Evolutionary conservation across 2,888 invertebrate genomes (phyloP), one percentile per base, ranked within the genome.

Genomic region (Stenchaetothrips biformis): DNA sequence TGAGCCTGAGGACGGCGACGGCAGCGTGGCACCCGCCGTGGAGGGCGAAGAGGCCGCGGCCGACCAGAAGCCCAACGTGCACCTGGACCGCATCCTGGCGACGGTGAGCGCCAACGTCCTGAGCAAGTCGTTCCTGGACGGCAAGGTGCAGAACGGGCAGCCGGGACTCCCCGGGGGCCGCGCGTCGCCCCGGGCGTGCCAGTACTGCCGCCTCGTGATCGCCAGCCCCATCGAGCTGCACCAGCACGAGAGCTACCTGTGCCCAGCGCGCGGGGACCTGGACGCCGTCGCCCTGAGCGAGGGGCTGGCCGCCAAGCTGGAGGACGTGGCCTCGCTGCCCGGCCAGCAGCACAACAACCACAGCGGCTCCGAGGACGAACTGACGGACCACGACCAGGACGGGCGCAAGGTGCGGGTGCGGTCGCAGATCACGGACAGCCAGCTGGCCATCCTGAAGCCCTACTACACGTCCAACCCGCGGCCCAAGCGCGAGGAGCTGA

Each of bases 341-440:
- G 92, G 91, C 82, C 92, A 67, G 67, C 53, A 53, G 53, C 53
- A 74, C 3, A 87, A 87, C 6, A 87, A 87, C 82, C 87, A 87
- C 81, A 53, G 53, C 67, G 67, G 67, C 67, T 74, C 67, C 7
- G 67, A 74, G 67, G 67, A 74, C 67, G 67, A 74, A 11, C 67
- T 74, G 21, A 74, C 67, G 6, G 85, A 83, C 78, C 83, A 83
- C 11, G 85, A 85, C 80, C 82, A 84, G 83, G 82, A 85, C 82
- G 82, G 84, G 78, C 81, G 86, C 86, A 78, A 95, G 86, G 95
- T 96, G 18, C 91, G 98, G 83, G 97, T 97, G 1, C 91, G 99
- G 81, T 98, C 98, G 9, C 92, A 97, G 82, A 94, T 99, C 82
- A 96, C 95, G 77, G 98, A 98, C 85, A 96, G 97, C 85, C 98